Percentiles rank a stretch among this genome's conserved stretches.
Conservation (phyloP, 2,113 vertebrate genomes). For the Octodon degus region DNA sequence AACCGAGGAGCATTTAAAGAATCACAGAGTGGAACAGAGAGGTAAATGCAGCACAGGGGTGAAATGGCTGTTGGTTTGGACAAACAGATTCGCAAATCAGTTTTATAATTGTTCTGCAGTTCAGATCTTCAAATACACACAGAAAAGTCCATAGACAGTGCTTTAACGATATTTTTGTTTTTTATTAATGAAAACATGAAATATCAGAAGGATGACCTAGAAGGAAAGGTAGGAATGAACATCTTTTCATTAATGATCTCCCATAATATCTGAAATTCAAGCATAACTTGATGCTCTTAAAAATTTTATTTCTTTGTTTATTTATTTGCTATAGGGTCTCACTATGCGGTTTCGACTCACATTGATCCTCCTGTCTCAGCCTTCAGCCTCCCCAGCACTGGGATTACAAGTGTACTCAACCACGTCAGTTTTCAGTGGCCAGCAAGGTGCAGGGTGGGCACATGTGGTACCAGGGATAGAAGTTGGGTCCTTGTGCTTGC, state of each 20-base stretch:
- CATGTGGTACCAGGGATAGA: no score
- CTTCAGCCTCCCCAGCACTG: no score
- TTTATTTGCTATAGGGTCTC: no score
- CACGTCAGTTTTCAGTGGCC: no score
- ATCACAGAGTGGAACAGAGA: background rate
- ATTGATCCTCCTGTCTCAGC: no score
- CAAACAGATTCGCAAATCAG: background rate
- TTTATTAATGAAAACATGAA: background rate
- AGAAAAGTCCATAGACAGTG: background rate
- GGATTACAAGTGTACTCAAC: no score
- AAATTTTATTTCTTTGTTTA: no score
- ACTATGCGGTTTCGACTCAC: no score
- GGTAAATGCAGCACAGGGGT: background rate
- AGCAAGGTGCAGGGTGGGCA: no score
- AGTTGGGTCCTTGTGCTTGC: no score
- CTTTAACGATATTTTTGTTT: background rate
- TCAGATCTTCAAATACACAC: background rate
- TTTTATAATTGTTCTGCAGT: background rate
- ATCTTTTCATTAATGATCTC: background rate
- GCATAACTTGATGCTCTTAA: background rate
- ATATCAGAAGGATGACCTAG: background rate
- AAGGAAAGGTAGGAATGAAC: background rate
- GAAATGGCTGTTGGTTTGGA: background rate
- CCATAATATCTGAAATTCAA: slow-evolving; percentile 33
- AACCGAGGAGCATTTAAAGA: background rate